phyloP scores from a whole-genome alignment of 2,797 vertebrate species.

The Artibeus lituratus region DNA sequence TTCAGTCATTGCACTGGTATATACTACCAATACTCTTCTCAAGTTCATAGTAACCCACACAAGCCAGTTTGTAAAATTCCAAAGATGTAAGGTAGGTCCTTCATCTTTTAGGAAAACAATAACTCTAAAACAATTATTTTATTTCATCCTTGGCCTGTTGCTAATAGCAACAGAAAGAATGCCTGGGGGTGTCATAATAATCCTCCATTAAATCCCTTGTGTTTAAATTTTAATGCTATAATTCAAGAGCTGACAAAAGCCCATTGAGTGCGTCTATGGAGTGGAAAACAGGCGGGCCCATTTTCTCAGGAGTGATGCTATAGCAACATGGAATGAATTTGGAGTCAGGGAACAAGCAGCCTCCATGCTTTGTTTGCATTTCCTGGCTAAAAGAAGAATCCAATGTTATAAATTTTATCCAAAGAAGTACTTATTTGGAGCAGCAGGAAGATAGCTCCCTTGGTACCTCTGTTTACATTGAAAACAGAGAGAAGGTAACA shows the following conservation, averaged over 20 bases:
- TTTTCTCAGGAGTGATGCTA: slow-evolving; percentile 89
- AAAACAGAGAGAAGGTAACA: slow-evolving; percentile 74
- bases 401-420: slow-evolving; percentile 81
- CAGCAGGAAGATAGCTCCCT: slow-evolving; percentile 64
- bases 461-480: slow-evolving; percentile 64
- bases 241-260: slow-evolving; percentile 89
- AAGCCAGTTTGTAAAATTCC: neutral
- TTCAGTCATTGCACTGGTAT: neutral
- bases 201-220: slow-evolving; percentile 87
- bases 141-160: slow-evolving; percentile 80
- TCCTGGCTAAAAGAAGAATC: slow-evolving; percentile 85
- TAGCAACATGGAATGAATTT: slow-evolving; percentile 90
- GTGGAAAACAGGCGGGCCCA: slow-evolving; percentile 81
- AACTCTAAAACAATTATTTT: slow-evolving; percentile 75
- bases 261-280: slow-evolving; percentile 83
- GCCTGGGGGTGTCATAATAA: slow-evolving; percentile 87
- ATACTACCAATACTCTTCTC: neutral
- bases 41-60: neutral
- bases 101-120: slow-evolving; percentile 71
- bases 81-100: slow-evolving; percentile 2
- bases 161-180: slow-evolving; percentile 85
- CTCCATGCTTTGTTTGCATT: slow-evolving; percentile 85
- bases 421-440: slow-evolving; percentile 81
- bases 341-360: slow-evolving; percentile 85
- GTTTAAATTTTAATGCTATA: slow-evolving; percentile 90